Base-by-base conservation (phyloP, 2,113 vertebrate species). In the Meriones unguiculatus region DNA sequence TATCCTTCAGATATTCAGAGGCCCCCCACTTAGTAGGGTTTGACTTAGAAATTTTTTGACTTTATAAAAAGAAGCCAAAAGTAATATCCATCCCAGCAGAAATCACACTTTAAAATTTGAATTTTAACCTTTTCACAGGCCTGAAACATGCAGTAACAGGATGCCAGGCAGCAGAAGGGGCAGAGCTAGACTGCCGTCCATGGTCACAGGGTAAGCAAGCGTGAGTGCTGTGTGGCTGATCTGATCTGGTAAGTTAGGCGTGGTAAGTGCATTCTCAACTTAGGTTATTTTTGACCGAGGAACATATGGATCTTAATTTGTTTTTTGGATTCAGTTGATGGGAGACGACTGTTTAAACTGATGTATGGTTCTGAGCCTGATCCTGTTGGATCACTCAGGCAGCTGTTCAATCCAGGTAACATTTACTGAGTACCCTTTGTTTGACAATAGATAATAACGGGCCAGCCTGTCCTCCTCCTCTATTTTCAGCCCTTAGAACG, bases 331-430 rank as follows among this genome's bases (percentile, higher is more conserved):
- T 86, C 13, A 54, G 10, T 89, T 64, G 41, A 77, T 59, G 88
- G 14, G 72, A 94, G 11, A 30, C 15, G 94, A 77, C 38, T 69
- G 69, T 93, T 93, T 17, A 70, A 96, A 54, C 59, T 30, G 57
- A 24, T 38, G 12, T n/a, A 25, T 22, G 8, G 52, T 86, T 81
- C 52, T 67, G 65, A 89, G 38, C n/a, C n/a, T 67, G 35, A 76
- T 81, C 38, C 28, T 30, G 10, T 77, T 57, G 59, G 89, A 92
- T 12, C 3, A 80, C 32, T 75, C 24, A 96, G 67, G 41, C 59
- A 82, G 62, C 30, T 80, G n/a, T n/a, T 32, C 69, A 84, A n/a
- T 65, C 32, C 38, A 77, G 64, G 70, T 32, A 90, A 15, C 22
- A 69, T 59, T 52, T 52, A 86, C 57, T 84, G 70, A 75, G 13